A percentile compares a stretch with the other conserved stretches of the same genome.
phyloP scores from a whole-genome alignment of 2,113 vertebrate genomes.

The Macrotis lagotis region DNA sequence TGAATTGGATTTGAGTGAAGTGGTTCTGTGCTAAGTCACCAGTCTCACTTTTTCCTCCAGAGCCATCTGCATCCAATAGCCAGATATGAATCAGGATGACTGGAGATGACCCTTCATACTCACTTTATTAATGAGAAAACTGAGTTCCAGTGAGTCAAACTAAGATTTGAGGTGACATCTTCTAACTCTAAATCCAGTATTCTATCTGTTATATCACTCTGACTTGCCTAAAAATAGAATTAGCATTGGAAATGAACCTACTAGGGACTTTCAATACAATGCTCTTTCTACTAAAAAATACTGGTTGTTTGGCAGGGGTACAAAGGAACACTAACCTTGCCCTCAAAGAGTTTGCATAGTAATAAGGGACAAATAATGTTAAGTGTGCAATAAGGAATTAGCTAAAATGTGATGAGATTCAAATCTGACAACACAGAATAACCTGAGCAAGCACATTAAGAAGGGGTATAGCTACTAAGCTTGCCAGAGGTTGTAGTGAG shows the following conservation, averaged over 20 bases:
- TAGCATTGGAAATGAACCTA: background rate
- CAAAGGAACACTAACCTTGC: background rate
- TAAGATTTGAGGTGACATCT: background rate
- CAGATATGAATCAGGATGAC: too few relatives aligned
- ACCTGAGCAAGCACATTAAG: background rate
- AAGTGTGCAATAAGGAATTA: background rate
- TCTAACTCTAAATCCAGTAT: background rate
- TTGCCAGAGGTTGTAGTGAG: background rate
- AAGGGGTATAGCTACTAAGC: background rate
- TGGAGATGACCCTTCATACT: too few relatives aligned
- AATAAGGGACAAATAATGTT: background rate
- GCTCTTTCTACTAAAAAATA: background rate
- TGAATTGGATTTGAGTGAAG: too few relatives aligned
- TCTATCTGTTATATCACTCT: background rate
- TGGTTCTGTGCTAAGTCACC: too few relatives aligned
- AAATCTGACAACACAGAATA: background rate
- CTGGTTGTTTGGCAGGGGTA: background rate
- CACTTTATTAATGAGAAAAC: background rate
- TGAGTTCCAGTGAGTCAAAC: background rate
- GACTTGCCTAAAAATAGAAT: background rate
- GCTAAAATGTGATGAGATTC: background rate
- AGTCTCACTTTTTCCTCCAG: too few relatives aligned
- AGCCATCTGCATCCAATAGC: too few relatives aligned
- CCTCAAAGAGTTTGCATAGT: background rate
- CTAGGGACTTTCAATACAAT: background rate